Evolutionary conservation across 2,113 vertebrate species (phyloP).

Genomic region (Sebastes schlegelii): DNA sequence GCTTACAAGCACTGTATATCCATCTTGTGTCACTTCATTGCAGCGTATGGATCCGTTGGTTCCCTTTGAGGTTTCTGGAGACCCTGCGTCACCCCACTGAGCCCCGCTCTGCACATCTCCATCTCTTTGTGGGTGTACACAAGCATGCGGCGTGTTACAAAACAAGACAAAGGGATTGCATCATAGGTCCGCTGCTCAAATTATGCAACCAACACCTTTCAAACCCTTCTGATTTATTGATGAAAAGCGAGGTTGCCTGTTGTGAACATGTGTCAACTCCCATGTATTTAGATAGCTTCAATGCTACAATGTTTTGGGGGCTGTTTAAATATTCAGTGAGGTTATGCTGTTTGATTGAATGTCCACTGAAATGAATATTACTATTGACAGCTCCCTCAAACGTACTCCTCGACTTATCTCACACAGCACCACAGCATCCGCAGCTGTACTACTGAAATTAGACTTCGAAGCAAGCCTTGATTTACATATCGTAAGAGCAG

Average conservation of each 20-base stretch:
- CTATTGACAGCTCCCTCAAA: constrained; percentile 57
- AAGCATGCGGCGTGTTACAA: constrained; percentile 66
- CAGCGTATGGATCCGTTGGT: constrained; percentile 13
- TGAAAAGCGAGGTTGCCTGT: constrained; percentile 63
- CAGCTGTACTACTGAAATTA: constrained; percentile 70
- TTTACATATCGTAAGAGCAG: constrained; percentile 76
- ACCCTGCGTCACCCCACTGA: constrained; percentile 21
- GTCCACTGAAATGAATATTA: constrained; percentile 61
- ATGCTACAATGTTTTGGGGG: background rate
- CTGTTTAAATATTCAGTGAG: constrained; percentile 37
- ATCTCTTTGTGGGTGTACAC: constrained; percentile 61
- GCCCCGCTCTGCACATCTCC: constrained; percentile 42
- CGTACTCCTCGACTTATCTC: constrained; percentile 27
- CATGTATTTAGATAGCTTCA: constrained; percentile 37
- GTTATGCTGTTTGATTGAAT: constrained; percentile 40
- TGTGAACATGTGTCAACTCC: constrained; percentile 54
- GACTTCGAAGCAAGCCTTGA: constrained; percentile 58
- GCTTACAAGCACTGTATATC: constrained; percentile 28
- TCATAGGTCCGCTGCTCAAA: constrained; percentile 68
- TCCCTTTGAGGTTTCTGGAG: constrained; percentile 41
- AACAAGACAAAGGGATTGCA: constrained; percentile 78
- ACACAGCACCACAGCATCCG: constrained; percentile 41
- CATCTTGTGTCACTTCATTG: constrained; percentile 14
- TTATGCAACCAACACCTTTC: constrained; percentile 63
- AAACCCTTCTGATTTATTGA: constrained; percentile 73